Conservation (phyloP, 1,140 invertebrate species). For the Zaprionus tsacasi region DNA sequence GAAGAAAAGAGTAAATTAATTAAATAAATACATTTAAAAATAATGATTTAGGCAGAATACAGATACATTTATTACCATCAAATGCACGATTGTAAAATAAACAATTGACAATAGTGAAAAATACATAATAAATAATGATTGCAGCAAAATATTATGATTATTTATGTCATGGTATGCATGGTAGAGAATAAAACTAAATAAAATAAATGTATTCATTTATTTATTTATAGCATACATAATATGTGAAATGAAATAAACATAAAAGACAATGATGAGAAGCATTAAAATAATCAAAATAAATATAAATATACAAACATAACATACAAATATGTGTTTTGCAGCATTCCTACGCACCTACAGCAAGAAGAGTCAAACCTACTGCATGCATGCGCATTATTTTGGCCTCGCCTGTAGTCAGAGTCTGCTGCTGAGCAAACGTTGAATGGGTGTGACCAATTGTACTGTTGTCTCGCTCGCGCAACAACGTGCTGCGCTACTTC, state of each 20-base stretch:
- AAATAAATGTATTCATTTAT: too few relatives aligned
- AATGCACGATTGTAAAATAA: too few relatives aligned
- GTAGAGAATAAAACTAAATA: too few relatives aligned
- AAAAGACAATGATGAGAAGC: too few relatives aligned
- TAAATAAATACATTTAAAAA: too few relatives aligned
- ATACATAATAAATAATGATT: not conserved
- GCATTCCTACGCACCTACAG: not conserved
- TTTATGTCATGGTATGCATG: too few relatives aligned
- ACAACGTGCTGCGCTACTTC: constrained; percentile 14
- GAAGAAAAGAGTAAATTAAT: too few relatives aligned
- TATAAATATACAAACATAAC: not conserved
- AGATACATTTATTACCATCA: too few relatives aligned
- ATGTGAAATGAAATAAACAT: not conserved
- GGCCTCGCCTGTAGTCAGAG: constrained; percentile 34
- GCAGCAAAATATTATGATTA: too few relatives aligned
- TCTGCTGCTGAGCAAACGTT: not conserved
- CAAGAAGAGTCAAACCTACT: not conserved
- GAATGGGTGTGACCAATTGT: constrained; percentile 64
- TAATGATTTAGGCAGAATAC: too few relatives aligned
- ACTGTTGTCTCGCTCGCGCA: constrained; percentile 41
- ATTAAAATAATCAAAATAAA: not conserved
- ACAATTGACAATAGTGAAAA: too few relatives aligned
- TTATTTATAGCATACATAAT: not conserved
- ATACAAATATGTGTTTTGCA: not conserved
- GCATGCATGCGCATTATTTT: constrained; percentile 26